Evolutionary conservation across 2,113 vertebrate species (phyloP), one percentile per base, ranked within the genome.

Genomic region (Hypomesus transpacificus): DNA sequence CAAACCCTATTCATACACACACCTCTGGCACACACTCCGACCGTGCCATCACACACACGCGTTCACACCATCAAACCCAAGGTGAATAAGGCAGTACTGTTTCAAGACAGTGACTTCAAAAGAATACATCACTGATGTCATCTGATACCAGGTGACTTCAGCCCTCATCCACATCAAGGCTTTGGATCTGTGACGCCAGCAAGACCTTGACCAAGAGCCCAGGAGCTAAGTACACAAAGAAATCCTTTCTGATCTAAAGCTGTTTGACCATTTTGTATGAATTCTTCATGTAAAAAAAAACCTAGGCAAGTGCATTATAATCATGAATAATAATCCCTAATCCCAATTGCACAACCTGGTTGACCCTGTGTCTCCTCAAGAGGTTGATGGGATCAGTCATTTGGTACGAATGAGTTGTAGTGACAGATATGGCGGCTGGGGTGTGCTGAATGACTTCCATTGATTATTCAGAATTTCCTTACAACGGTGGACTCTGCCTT

Each of bases 251-350:
- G 61, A 73, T 75, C 83, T 87, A 80, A n/a, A 50, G 34, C 34
- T 18, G 68, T 83, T 60, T 85, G 84, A 86, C 83, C 86, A 82
- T 71, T 72, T 66, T 82, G 76, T 80, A 73, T 80, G 76, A 81
- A 84, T 75, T 76, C 22, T 58, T 39, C 80, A 82, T 80, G 79
- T 71, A 72, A 39, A 21, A 85, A 86, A 85, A 46, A 46, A 46
- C 81, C 83, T 74, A 57, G 57, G 62, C 59, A 76, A 14, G 13
- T 39, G 39, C 77, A 69, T 85, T 77, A 77, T 84, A 87, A 86
- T 87, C 81, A 76, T 76, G 51, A 77, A 77, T 81, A 13, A 78
- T 82, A 89, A 87, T 87, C 80, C 79, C 61, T 83, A 87, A 87
- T 87, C 80, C 83, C 84, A 85, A 86, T 85, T 77, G 80, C 72